Conservation (phyloP, 2,797 vertebrate genomes). For the Sebastes taczanowskii region DNA sequence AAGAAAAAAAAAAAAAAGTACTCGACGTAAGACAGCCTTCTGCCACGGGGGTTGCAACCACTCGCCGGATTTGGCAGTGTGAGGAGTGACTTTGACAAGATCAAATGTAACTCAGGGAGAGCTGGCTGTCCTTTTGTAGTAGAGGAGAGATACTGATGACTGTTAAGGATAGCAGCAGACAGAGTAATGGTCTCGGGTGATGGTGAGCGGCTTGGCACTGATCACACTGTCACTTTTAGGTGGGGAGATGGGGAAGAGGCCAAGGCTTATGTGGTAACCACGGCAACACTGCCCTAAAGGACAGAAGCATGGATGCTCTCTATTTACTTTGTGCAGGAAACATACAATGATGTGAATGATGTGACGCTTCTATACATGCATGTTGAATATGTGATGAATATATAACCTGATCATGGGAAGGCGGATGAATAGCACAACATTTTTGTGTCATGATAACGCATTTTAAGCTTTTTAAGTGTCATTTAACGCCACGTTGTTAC, state of each 20-base stretch:
- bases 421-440: no score
- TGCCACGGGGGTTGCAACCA: constrained; percentile 26
- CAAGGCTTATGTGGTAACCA: constrained; percentile 52
- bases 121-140: constrained; percentile 60
- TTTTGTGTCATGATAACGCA: no score
- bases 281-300: constrained; percentile 38
- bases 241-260: constrained; percentile 35
- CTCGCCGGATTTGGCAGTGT: constrained; percentile 29
- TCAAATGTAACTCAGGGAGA: constrained; percentile 52
- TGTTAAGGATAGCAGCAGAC: constrained; percentile 57
- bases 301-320: constrained; percentile 1
- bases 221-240: constrained; percentile 59
- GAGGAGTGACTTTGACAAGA: constrained; percentile 69
- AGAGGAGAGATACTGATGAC: constrained; percentile 60
- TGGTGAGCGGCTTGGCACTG: constrained; percentile 41
- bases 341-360: not conserved
- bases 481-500: no score
- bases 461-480: no score
- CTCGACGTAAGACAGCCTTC: constrained; percentile 17
- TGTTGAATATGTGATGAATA: constrained; percentile 11
- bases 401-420: not conserved
- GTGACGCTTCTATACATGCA: not conserved
- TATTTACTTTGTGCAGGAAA: not conserved
- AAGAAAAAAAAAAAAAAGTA: not conserved
- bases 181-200: constrained; percentile 61